phyloP scores from a whole-genome alignment of 2,113 vertebrate species.

The Pontoporia blainvillei region DNA sequence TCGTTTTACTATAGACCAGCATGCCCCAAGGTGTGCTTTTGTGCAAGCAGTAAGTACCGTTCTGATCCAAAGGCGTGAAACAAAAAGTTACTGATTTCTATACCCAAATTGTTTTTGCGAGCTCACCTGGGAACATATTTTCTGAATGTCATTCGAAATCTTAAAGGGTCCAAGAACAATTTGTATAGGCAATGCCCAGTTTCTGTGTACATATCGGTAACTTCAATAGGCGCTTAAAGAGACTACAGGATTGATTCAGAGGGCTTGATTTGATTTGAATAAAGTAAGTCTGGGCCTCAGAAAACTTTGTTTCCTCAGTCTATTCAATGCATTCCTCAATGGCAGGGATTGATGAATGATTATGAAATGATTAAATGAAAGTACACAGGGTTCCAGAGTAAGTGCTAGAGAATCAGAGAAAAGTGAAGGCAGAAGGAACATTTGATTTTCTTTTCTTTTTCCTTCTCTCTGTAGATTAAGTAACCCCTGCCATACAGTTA shows the following conservation, averaged over 20 bases:
- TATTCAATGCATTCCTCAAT: not conserved
- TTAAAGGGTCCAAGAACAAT: not conserved
- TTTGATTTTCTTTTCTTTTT: not conserved
- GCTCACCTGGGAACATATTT: not conserved
- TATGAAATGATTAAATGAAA: not conserved
- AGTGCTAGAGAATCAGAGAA: not conserved
- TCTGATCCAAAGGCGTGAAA: not conserved
- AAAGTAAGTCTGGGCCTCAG: not conserved
- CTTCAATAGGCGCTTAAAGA: not conserved
- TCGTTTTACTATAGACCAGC: not conserved
- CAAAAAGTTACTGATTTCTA: not conserved
- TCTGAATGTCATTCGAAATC: not conserved
- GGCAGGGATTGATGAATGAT: not conserved
- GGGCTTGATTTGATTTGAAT: not conserved
- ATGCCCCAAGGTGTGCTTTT: not conserved
- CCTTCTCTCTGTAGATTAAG: not conserved
- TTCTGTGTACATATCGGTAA: not conserved
- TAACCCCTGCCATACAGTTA: accelerated
- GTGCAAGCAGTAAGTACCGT: not conserved
- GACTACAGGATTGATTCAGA: not conserved
- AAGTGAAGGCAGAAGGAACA: not conserved
- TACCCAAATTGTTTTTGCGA: not conserved
- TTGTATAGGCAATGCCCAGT: not conserved
- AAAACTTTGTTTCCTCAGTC: not conserved
- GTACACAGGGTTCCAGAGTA: not conserved